A percentile compares a stretch with the other conserved stretches of the same genome.
These are phyloP conservation scores for Habropoda laboriosa DNA, from an alignment of 1,140 invertebrate species.

Conservation along the genomic window DNA sequence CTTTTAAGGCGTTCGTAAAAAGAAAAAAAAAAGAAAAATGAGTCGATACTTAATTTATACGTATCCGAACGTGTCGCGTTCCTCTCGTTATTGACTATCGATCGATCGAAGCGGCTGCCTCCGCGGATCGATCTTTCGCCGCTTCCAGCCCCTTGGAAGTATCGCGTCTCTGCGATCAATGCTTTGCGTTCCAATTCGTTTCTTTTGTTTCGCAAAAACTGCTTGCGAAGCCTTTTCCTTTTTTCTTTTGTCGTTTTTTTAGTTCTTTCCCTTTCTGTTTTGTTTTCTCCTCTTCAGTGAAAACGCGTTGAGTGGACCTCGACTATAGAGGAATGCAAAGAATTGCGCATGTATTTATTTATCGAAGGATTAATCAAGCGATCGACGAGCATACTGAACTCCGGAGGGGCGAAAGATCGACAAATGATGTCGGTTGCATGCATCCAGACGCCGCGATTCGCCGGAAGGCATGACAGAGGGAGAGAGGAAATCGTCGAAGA, in stretches of 20 bases:
- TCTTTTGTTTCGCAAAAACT: neutral
- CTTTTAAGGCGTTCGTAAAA: slow-evolving; percentile 42
- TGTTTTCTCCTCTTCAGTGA: too few relatives aligned
- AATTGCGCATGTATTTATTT: neutral
- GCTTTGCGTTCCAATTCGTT: neutral
- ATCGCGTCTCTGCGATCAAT: neutral
- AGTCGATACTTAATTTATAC: slow-evolving; percentile 59
- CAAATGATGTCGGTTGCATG: neutral
- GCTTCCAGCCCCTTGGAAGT: neutral
- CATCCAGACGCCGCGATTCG: slow-evolving; percentile 11
- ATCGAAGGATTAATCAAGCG: neutral
- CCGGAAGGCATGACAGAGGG: neutral
- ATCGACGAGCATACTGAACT: neutral
- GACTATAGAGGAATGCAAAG: neutral
- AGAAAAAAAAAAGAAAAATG: too few relatives aligned
- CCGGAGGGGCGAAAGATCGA: slow-evolving; percentile 11
- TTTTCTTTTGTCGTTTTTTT: neutral
- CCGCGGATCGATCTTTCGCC: slow-evolving; percentile 14
- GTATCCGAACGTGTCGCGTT: neutral
- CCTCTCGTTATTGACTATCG: neutral
- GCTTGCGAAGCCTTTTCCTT: neutral
- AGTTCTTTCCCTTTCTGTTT: neutral
- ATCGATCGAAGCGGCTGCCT: slow-evolving; percentile 5
- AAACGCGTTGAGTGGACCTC: neutral
- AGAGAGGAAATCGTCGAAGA: neutral